Conservation (phyloP, 2,797 vertebrate genomes). For the Philypnodon macrostomus region DNA sequence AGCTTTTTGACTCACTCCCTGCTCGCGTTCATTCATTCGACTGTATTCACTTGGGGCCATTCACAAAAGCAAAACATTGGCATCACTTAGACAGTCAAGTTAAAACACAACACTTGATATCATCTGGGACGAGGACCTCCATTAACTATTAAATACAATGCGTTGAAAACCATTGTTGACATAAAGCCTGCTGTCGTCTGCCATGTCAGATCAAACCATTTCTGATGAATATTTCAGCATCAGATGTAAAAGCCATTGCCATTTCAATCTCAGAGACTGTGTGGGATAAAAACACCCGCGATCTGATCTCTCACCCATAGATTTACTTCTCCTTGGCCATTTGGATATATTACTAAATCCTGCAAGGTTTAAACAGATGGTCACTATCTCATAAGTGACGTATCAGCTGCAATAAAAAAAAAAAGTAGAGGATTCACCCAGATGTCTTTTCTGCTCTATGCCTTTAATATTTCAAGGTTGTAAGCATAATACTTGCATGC, state of each 20-base stretch:
- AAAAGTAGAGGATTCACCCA: slow-evolving; percentile 42
- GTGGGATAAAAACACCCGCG: slow-evolving; percentile 33
- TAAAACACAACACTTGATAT: slow-evolving; percentile 46
- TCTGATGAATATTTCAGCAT: slow-evolving; percentile 46
- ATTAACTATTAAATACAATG: slow-evolving; percentile 64
- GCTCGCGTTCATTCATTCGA: too few relatives aligned
- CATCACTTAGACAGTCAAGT: slow-evolving; percentile 18
- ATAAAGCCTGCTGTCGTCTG: slow-evolving; percentile 28
- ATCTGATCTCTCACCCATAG: slow-evolving; percentile 37
- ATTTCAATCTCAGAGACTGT: slow-evolving; percentile 31
- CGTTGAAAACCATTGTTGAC: slow-evolving; percentile 34
- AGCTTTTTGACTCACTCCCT: too few relatives aligned
- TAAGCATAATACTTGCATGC: slow-evolving; percentile 57
- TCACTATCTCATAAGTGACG: slow-evolving; percentile 14
- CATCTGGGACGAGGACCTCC: slow-evolving; percentile 38
- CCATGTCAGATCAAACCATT: slow-evolving; percentile 50
- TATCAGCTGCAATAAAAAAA: slow-evolving; percentile 17
- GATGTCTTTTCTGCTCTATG: slow-evolving; percentile 39
- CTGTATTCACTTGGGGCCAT: background rate
- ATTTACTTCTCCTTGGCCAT: slow-evolving; percentile 52
- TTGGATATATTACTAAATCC: slow-evolving; percentile 49
- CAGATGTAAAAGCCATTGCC: slow-evolving; percentile 17
- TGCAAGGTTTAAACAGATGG: slow-evolving; percentile 52
- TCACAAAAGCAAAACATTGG: background rate
- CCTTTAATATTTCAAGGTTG: slow-evolving; percentile 66